Percentiles rank a stretch among this genome's conserved stretches.
Conservation (phyloP, 2,113 vertebrate species). For the Aepyceros melampus region DNA sequence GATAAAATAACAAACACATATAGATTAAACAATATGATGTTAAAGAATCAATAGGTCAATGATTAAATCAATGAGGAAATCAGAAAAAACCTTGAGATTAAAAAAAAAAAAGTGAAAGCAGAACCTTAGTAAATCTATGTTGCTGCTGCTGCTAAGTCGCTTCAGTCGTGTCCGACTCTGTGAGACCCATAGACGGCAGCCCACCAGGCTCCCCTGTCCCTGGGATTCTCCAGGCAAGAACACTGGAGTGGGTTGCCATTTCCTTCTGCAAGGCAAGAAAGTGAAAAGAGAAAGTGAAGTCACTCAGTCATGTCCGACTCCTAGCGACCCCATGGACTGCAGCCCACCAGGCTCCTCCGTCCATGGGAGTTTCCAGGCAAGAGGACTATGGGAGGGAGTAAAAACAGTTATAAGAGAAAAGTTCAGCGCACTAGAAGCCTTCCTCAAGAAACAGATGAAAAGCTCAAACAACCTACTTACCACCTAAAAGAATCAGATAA, state of each 20-base stretch:
- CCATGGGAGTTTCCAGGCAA: not conserved
- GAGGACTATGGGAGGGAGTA: not conserved
- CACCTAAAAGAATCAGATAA: not conserved
- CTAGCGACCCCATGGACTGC: not conserved
- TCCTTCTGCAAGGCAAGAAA: not conserved
- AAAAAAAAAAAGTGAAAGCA: not conserved
- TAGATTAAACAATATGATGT: not conserved
- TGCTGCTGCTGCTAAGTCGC: not conserved
- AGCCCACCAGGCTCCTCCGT: rapidly evolving
- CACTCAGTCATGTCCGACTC: not conserved
- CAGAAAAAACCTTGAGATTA: not conserved
- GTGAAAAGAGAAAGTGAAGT: not conserved
- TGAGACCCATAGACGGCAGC: too few species aligned
- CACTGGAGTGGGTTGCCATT: not conserved
- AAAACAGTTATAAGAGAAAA: not conserved
- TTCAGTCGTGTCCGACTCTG: too few species aligned
- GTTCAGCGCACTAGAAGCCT: not conserved
- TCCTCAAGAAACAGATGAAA: not conserved
- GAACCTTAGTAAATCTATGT: not conserved
- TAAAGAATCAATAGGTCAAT: not conserved
- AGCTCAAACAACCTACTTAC: not conserved
- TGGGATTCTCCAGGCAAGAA: too few species aligned
- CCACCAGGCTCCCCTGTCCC: too few species aligned
- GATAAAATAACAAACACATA: not conserved
- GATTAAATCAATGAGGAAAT: not conserved